Conservation (phyloP, 2,888 invertebrate genomes). For the Thereva unica region DNA sequence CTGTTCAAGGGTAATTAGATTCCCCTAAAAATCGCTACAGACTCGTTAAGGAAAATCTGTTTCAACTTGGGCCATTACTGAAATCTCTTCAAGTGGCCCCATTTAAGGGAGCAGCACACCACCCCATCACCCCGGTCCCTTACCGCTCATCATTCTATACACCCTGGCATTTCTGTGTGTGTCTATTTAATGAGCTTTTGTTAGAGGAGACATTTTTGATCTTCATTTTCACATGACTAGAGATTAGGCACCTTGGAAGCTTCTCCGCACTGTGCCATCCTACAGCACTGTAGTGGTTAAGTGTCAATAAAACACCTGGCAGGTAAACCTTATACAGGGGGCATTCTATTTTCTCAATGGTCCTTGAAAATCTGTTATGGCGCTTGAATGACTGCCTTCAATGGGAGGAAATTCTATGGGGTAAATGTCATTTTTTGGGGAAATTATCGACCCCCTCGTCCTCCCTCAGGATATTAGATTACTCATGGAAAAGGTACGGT, state of each 20-base stretch:
- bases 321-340: background rate
- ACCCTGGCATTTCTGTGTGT: background rate
- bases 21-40: no score
- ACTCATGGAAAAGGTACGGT: no score
- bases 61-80: no score
- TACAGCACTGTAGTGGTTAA: conserved; percentile 2
- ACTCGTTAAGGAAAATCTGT: no score
- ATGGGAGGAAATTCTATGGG: background rate
- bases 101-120: no score
- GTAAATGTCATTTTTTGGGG: background rate
- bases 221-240: conserved; percentile 15
- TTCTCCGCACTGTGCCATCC: no score
- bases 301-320: conserved; percentile 7
- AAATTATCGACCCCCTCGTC: background rate
- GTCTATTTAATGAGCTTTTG: background rate
- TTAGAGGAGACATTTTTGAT: background rate
- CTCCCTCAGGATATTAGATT: no score
- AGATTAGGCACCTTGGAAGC: conserved; percentile 2
- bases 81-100: no score
- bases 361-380: conserved; percentile 3
- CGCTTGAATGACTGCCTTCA: conserved; percentile 4
- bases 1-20: no score
- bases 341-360: conserved; percentile 14
- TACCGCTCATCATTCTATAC: background rate
- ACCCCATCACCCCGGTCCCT: no score